phyloP scores from a whole-genome alignment of 2,113 vertebrate genomes.

The Anthoscopus minutus region DNA sequence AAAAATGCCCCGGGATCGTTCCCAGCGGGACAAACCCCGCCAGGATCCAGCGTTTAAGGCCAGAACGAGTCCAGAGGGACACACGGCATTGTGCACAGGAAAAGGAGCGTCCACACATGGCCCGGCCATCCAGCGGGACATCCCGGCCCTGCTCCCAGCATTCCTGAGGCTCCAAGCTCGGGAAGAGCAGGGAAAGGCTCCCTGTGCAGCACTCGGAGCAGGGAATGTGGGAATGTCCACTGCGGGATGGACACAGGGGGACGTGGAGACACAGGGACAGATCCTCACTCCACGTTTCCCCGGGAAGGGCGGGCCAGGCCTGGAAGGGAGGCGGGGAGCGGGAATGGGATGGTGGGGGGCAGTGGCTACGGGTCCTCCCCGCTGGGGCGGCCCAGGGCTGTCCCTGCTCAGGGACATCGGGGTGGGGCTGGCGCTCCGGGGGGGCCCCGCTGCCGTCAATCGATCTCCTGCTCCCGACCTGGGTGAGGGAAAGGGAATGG shows the following conservation, averaged over 20 bases:
- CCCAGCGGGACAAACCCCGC: accelerated
- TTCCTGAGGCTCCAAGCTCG: not conserved
- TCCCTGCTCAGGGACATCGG: not conserved
- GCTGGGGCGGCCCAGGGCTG: accelerated
- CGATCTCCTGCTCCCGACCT: constrained; percentile 46
- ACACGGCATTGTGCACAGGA: not conserved
- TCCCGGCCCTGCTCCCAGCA: not conserved
- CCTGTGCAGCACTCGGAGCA: not conserved
- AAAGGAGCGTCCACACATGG: accelerated
- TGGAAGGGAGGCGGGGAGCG: accelerated
- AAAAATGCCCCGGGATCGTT: not conserved
- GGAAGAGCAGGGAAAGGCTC: not conserved
- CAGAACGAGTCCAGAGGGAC: not conserved
- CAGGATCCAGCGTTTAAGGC: not conserved
- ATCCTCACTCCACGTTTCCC: not conserved
- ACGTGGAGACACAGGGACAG: too few relatives aligned
- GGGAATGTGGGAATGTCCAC: not conserved
- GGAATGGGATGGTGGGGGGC: not conserved
- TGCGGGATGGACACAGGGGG: not conserved
- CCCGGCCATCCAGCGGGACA: not conserved
- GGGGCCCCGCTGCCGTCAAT: not conserved
- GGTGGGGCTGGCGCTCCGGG: not conserved
- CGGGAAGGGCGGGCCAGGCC: not conserved
- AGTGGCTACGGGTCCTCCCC: not conserved
- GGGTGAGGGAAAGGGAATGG: not conserved